phyloP scores from a whole-genome alignment of 2,888 invertebrate species.

The Pandemis cinnamomeana region DNA sequence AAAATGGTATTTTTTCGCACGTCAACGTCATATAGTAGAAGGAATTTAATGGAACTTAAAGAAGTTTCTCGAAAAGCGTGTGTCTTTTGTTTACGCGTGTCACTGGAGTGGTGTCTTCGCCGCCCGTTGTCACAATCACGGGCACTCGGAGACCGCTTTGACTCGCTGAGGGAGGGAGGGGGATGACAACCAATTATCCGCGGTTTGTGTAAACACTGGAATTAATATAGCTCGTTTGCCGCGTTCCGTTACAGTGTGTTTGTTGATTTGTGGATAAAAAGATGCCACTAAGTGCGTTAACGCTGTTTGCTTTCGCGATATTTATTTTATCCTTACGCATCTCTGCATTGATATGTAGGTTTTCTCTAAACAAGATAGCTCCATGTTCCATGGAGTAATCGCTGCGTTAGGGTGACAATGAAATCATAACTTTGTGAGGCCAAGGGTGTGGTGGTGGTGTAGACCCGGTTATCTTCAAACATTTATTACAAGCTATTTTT shows the following conservation, averaged over 20 bases:
- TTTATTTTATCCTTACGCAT: background rate
- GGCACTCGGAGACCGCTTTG: background rate
- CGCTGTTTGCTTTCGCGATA: background rate
- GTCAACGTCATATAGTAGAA: background rate
- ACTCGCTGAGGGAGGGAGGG: background rate
- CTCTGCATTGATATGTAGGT: background rate
- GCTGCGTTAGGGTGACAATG: no score
- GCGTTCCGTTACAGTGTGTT: background rate
- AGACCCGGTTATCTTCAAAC: no score
- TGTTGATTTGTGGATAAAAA: conserved; percentile 5
- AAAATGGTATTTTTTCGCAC: no score
- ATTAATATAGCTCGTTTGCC: background rate
- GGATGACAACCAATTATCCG: background rate
- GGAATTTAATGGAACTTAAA: background rate
- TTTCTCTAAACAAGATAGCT: no score
- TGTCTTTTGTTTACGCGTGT: background rate
- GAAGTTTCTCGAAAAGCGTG: background rate
- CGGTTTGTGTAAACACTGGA: conserved; percentile 3
- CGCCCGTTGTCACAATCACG: background rate
- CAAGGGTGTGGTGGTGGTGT: no score
- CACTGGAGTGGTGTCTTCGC: background rate
- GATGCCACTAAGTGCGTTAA: background rate
- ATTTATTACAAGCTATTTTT: no score
- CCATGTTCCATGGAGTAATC: no score
- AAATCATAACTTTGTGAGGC: no score